Evolutionary conservation across 2,797 vertebrate species (phyloP).

Genomic region (Cuniculus paca): DNA sequence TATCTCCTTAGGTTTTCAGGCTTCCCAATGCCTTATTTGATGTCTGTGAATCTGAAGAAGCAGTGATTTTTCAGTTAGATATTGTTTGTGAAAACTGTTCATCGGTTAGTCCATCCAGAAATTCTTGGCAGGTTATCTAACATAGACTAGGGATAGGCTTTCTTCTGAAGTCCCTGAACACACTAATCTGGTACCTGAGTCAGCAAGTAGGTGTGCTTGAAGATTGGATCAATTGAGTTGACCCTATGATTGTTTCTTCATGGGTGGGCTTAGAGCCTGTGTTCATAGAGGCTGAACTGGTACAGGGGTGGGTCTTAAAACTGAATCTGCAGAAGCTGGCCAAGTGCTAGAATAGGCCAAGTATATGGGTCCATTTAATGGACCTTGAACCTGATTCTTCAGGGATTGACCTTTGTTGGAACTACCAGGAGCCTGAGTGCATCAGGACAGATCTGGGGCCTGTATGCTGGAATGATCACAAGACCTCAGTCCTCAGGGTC

Average conservation of each 20-base stretch:
- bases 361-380: background rate
- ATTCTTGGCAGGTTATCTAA: background rate
- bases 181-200: background rate
- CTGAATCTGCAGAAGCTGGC: background rate
- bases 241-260: background rate
- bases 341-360: background rate
- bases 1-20: background rate
- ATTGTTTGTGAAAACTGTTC: background rate
- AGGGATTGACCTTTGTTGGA: background rate
- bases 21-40: background rate
- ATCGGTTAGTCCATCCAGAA: background rate
- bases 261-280: background rate
- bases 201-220: background rate
- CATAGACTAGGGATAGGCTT: background rate
- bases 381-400: background rate
- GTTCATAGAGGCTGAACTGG: background rate
- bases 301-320: background rate
- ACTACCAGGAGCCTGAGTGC: background rate
- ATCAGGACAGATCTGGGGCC: background rate
- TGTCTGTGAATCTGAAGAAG: background rate
- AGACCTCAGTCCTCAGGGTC: background rate
- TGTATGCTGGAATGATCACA: background rate
- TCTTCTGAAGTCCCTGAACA: background rate
- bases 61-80: background rate
- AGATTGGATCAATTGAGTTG: background rate